Conservation (phyloP, 2,888 invertebrate genomes). For the Eulithis testata region DNA sequence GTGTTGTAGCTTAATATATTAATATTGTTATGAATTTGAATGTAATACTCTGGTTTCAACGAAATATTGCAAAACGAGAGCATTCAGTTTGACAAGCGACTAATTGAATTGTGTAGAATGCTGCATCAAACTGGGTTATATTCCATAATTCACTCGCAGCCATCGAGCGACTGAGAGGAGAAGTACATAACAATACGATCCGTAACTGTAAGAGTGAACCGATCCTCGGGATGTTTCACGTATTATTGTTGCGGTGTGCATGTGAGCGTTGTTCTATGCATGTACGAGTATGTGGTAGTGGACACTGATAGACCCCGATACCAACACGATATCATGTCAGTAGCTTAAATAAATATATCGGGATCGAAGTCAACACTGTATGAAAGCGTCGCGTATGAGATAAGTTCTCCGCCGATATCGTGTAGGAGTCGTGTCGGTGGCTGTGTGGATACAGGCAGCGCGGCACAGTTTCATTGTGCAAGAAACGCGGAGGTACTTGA, state of each 20-base stretch:
- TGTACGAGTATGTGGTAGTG: too few relatives aligned
- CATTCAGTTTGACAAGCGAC: constrained; percentile 1
- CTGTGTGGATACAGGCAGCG: not conserved
- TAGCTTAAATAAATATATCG: too few relatives aligned
- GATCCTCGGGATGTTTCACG: not conserved
- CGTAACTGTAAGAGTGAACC: too few relatives aligned
- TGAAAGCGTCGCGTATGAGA: too few relatives aligned
- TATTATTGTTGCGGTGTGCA: not conserved
- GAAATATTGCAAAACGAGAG: not conserved
- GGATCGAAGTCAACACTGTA: too few relatives aligned
- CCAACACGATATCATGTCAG: too few relatives aligned
- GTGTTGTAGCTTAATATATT: too few relatives aligned
- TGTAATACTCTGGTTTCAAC: not conserved
- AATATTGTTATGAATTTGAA: too few relatives aligned
- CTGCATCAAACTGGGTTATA: constrained; percentile 8
- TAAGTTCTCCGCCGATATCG: too few relatives aligned
- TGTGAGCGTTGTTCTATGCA: too few relatives aligned
- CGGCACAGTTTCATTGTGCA: not conserved
- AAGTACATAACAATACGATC: constrained; percentile 1
- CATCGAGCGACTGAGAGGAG: not conserved
- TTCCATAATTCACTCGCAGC: not conserved
- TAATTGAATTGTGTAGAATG: constrained; percentile 9
- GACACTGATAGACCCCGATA: too few relatives aligned
- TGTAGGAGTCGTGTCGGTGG: too few relatives aligned
- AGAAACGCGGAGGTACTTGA: constrained; percentile 4